Evolutionary conservation across 2,797 vertebrate genomes (phyloP), one percentile per base, ranked within the genome.

Genomic region (Sebastes miniatus): DNA sequence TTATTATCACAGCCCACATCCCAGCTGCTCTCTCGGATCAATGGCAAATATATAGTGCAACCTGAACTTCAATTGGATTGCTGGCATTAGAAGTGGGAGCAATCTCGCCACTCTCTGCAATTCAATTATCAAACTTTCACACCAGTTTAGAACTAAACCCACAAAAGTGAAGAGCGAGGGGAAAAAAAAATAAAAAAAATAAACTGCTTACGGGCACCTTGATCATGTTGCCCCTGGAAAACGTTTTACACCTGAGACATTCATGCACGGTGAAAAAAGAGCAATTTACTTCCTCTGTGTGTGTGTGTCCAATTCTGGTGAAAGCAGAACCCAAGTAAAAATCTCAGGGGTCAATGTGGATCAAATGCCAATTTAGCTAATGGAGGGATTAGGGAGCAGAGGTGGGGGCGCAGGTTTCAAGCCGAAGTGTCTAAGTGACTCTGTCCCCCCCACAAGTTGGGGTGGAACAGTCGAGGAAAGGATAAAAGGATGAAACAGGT

Each of bases 341-440:
- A 76, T 83, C 72, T 78, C 72, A 36, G 67, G 82, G 86, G 80
- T 88, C 80, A 81, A 31, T 72, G 82, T 76, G 77, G 84, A 89
- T 43, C 70, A 83, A 90, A 92, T 88, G 68, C 79, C 91, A 90
- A 93, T 93, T 93, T 88, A 85, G 82, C 85, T 94, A 94, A 94
- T 94, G 93, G 93, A 91, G 14, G 81, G 89, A 94, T 92, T 91
- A 93, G 67, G 73, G 67, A 83, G 79, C 71, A 86, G 79, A 89
- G 88, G 86, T 90, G 80, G 62, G 84, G 87, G 77, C 79, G 73
- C 39, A 73, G 72, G 79, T 88, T 90, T 88, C 31, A 75, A 89
- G 82, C 77, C 86, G 84, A 52, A 86, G 87, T 78, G 78, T 88
- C 88, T 87, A 73, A 81, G 75, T 81, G 80, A 70, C 78, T 87